Conservation (phyloP, 2,113 vertebrate genomes). For the Acrocephalus arundinaceus region DNA sequence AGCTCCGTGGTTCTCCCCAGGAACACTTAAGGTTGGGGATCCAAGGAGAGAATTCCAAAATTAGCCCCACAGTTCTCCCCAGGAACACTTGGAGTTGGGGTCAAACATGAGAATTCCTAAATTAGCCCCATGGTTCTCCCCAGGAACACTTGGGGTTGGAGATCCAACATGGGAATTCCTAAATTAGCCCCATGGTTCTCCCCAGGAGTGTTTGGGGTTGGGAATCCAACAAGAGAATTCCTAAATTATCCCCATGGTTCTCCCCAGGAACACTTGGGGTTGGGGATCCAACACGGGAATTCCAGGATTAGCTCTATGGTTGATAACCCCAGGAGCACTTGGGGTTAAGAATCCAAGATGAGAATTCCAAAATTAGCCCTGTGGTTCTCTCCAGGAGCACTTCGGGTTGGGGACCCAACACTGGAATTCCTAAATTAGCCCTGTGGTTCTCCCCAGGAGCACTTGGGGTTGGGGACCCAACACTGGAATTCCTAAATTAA, state of each 20-base stretch:
- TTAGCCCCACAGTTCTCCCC: accelerated
- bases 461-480: too few species aligned
- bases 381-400: too few species aligned
- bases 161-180: accelerated
- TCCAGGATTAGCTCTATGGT: too few species aligned
- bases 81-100: conserved; percentile 82
- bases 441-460: too few species aligned
- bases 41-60: accelerated
- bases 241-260: background rate
- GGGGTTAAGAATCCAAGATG: too few species aligned
- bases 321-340: too few species aligned
- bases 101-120: accelerated
- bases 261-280: background rate
- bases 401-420: too few species aligned
- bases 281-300: too few species aligned
- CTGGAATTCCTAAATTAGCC: too few species aligned
- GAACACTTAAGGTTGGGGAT: background rate
- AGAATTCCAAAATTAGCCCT: too few species aligned
- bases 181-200: background rate
- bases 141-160: conserved; percentile 81
- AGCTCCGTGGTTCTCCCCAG: accelerated
- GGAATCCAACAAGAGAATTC: accelerated
- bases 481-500: too few species aligned
- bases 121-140: accelerated
- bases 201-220: too few species aligned